These are phyloP conservation scores for Rostratula benghalensis DNA, from an alignment of 2,113 vertebrate genomes.

Conservation along the genomic window DNA sequence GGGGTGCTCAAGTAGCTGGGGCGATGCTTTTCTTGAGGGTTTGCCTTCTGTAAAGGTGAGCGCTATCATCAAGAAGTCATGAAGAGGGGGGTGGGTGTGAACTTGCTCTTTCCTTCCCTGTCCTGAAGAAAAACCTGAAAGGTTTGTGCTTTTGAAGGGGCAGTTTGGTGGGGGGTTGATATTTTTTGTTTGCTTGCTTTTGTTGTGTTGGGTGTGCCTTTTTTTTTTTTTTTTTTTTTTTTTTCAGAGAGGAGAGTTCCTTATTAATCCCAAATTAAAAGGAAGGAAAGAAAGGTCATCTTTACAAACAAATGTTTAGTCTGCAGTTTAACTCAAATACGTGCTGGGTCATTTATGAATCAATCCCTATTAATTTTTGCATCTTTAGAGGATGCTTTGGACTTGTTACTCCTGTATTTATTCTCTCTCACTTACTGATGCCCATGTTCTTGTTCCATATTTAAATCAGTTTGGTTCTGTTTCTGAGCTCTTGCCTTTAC, in stretches of 20 bases:
- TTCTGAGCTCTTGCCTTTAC: background rate
- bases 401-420: background rate
- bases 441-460: background rate
- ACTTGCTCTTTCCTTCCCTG: background rate
- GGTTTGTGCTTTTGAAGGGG: background rate
- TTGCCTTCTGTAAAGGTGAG: background rate
- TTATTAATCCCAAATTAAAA: background rate
- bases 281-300: background rate
- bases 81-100: background rate
- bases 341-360: background rate
- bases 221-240: background rate
- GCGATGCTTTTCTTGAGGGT: background rate
- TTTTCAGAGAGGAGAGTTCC: background rate
- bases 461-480: background rate
- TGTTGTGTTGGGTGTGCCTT: background rate
- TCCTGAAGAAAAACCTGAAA: background rate
- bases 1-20: fast-evolving
- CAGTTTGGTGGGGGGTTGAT: fast-evolving
- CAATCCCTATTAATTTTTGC: background rate
- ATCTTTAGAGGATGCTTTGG: background rate
- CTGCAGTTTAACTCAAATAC: background rate
- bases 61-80: background rate
- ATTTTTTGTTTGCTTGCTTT: background rate
- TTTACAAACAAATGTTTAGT: background rate
- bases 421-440: background rate